A percentile compares a stretch with the other conserved stretches of the same genome.
Conservation (phyloP, 2,888 invertebrate species). For the Drosophila monieri region DNA sequence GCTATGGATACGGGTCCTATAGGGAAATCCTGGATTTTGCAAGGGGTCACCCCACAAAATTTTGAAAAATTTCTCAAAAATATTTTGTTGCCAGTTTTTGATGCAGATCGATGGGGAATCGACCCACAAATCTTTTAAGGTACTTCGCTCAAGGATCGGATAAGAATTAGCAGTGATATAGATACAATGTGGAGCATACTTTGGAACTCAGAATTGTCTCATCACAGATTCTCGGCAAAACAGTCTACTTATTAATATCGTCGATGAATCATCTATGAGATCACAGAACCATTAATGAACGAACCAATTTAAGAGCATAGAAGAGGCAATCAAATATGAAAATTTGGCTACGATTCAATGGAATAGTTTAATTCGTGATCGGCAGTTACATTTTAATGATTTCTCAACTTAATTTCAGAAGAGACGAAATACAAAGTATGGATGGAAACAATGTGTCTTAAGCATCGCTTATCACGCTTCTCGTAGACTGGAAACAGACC, state of each 20-base stretch:
- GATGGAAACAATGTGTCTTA: slow-evolving; percentile 19
- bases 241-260: neutral
- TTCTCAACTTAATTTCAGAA: neutral
- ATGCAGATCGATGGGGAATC: too few species aligned
- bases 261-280: slow-evolving; percentile 34
- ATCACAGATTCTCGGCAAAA: slow-evolving; percentile 4
- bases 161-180: too few species aligned
- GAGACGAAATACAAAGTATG: slow-evolving; percentile 2
- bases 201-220: neutral
- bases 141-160: too few species aligned
- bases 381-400: slow-evolving; percentile 17
- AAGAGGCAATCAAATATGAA: neutral
- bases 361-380: neutral
- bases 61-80: too few species aligned
- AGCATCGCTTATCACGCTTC: slow-evolving; percentile 39
- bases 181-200: too few species aligned
- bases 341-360: neutral
- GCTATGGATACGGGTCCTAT: too few species aligned
- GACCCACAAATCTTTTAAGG: too few species aligned
- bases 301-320: slow-evolving; percentile 3
- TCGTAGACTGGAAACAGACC: slow-evolving; percentile 55
- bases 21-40: too few species aligned
- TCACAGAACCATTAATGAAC: slow-evolving; percentile 23
- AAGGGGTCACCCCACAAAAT: too few species aligned
- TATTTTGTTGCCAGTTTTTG: too few species aligned